Evolutionary conservation across 1,140 invertebrate species (phyloP).

Genomic region (Pomacea maculata): DNA sequence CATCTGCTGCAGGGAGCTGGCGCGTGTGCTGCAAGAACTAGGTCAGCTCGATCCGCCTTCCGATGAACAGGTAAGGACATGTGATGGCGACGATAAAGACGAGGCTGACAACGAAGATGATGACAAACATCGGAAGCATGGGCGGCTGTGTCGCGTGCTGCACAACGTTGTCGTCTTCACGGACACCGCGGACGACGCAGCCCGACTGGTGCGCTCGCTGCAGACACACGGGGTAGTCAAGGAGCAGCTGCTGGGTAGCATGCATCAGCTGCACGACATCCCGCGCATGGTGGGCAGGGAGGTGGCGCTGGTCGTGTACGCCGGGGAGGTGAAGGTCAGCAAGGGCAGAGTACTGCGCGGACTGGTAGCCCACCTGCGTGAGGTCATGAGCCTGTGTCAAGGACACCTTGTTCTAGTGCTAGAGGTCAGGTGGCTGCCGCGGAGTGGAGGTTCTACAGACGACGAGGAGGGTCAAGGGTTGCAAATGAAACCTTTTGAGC

Average conservation of each 20-base stretch:
- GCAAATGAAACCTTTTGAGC: no score
- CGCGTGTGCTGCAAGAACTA: no score
- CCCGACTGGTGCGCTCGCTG: not conserved
- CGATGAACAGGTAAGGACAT: no score
- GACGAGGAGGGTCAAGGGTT: no score
- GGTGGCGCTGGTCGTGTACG: not conserved
- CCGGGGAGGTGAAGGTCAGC: not conserved
- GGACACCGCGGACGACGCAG: not conserved
- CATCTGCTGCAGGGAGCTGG: no score
- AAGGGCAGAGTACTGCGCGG: not conserved
- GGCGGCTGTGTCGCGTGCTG: not conserved
- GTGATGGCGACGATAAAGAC: not conserved
- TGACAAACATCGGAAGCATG: conserved; percentile 7
- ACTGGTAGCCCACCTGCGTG: not conserved
- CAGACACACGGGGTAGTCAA: not conserved
- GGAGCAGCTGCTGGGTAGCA: not conserved
- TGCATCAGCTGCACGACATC: not conserved
- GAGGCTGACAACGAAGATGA: not conserved
- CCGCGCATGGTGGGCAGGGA: not conserved
- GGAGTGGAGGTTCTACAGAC: no score
- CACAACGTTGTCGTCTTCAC: not conserved
- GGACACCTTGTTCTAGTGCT: conserved; percentile 12
- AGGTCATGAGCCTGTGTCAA: conserved; percentile 18
- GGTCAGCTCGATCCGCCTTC: no score
- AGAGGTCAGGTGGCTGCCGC: not conserved